Evolutionary conservation across 2,888 invertebrate genomes (phyloP), one percentile per base, ranked within the genome.

Genomic region (Lasius platythorax): DNA sequence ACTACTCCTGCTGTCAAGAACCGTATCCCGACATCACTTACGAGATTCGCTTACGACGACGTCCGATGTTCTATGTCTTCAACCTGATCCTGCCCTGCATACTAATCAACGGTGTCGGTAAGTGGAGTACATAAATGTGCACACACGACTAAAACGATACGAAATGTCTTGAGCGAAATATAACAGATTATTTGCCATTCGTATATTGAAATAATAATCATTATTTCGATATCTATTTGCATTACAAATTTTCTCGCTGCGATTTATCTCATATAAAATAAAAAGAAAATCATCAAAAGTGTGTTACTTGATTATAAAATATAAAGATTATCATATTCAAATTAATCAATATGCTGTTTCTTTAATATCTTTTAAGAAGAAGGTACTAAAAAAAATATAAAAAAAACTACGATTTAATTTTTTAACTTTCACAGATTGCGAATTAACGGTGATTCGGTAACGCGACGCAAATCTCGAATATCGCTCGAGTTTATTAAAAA

Each of bases 1-100:
- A 96, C 94, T 98, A 98, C 95, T 97, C 97, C 2, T 98, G 98
- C 94, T 98, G 98, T 92, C 96, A 97, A 85, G 97, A 98, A 94
- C 97, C 98, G 0, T 98, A 98, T 93, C 98, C 98, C 0, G 98
- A 98, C 94, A 97, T 98, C 92, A 98, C 98, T 0, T 98, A 98
- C 95, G 96, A 97, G 92, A 97, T 98, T 92, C 97, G 97, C 88
- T 95, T 98, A 83, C 95, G 97, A 73, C 95, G 98, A 87, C 95
- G 98, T 88, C 98, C 98, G 0, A 97, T 98, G 96, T 98, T 98
- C 95, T 98, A 98, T 94, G 98, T 98, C 11, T 98, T 98, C 95
- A 98, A 98, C 94, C 96, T 98, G 67, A 98, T 98, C 86, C 96
- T 98, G 56, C 98, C 98, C 0, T 98, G 98, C 94, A 96, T 98